A percentile compares a stretch with the other conserved stretches of the same genome.
Conservation (phyloP, 1,140 invertebrate genomes). For the Drosophila virilis region DNA sequence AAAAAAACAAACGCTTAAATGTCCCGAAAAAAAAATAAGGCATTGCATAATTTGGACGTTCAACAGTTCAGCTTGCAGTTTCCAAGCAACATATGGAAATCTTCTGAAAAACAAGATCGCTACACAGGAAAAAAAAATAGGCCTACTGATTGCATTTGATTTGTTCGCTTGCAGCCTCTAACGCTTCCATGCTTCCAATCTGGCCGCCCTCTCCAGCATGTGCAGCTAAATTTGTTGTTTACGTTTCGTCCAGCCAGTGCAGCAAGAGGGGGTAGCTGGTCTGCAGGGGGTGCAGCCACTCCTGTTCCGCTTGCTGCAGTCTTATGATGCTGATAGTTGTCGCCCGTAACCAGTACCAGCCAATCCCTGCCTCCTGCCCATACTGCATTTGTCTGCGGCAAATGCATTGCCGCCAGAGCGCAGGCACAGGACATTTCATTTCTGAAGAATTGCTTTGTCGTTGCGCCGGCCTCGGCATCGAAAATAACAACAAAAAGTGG, state of each 20-base stretch:
- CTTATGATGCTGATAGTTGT: no score
- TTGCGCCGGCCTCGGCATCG: slow-evolving; percentile 37
- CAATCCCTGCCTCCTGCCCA: slow-evolving; percentile 6
- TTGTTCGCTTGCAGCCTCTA: slow-evolving; percentile 32
- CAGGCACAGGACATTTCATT: slow-evolving; percentile 75
- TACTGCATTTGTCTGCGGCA: slow-evolving; percentile 25
- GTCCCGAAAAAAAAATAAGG: no score
- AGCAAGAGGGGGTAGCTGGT: slow-evolving; percentile 10
- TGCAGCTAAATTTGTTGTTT: slow-evolving; percentile 65
- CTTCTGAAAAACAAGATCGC: no score
- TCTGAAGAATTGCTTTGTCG: slow-evolving; percentile 82
- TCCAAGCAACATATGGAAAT: no score
- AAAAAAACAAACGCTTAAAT: neutral
- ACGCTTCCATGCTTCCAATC: no score
- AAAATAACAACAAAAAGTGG: slow-evolving; percentile 56
- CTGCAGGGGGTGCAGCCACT: slow-evolving; percentile 75
- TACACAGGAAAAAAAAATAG: slow-evolving; percentile 1
- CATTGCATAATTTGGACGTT: neutral
- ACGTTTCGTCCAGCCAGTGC: slow-evolving; percentile 50
- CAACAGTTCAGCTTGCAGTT: no score
- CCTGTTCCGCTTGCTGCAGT: slow-evolving; percentile 27
- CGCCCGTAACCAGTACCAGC: slow-evolving; percentile 6
- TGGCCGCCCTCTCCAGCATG: neutral
- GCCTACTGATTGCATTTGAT: slow-evolving; percentile 67
- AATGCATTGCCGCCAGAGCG: slow-evolving; percentile 65